A percentile compares a stretch with the other conserved stretches of the same genome.
These are phyloP conservation scores for Xyrichtys novacula DNA, from an alignment of 2,797 vertebrate genomes.

Conservation along the genomic window DNA sequence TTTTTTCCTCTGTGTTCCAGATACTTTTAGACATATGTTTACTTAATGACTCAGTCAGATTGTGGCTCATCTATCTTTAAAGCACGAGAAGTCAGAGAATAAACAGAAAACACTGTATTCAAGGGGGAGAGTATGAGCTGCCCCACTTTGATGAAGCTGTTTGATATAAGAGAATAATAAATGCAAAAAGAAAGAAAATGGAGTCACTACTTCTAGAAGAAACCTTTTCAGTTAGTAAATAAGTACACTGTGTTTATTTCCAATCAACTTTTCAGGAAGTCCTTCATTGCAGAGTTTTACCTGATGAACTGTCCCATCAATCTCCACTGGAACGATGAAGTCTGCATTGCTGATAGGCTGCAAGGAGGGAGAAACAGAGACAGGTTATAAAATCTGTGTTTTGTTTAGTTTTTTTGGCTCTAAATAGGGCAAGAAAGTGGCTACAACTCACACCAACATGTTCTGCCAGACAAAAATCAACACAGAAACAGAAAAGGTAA, in stretches of 20 bases:
- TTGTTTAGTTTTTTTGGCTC: neutral
- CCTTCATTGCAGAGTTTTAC: slow-evolving; percentile 74
- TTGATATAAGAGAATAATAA: slow-evolving; percentile 52
- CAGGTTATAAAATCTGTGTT: slow-evolving; percentile 21
- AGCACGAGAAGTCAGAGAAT: slow-evolving; percentile 18
- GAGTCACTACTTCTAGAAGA: slow-evolving; percentile 16
- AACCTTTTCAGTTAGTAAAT: slow-evolving; percentile 24
- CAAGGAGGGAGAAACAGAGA: slow-evolving; percentile 49
- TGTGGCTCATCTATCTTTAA: slow-evolving; percentile 16
- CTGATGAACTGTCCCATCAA: slow-evolving; percentile 98
- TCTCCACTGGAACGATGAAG: slow-evolving; percentile 90
- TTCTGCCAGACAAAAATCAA: slow-evolving; percentile 15
- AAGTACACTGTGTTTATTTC: slow-evolving; percentile 42
- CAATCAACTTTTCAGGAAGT: slow-evolving; percentile 16
- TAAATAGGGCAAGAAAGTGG: slow-evolving; percentile 21
- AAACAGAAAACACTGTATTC: slow-evolving; percentile 24
- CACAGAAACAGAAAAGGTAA: slow-evolving; percentile 20
- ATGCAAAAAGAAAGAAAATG: slow-evolving; percentile 23
- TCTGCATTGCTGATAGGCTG: slow-evolving; percentile 98
- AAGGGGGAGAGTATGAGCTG: slow-evolving; percentile 11
- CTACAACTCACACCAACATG: slow-evolving; percentile 24
- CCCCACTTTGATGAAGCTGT: slow-evolving; percentile 17
- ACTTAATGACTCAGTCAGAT: slow-evolving; percentile 10
- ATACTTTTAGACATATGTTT: slow-evolving; percentile 23
- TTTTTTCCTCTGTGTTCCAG: too few relatives aligned